These are phyloP conservation scores for Trichopria drosophilae DNA, from an alignment of 2,888 invertebrate species.

Conservation along the genomic window DNA sequence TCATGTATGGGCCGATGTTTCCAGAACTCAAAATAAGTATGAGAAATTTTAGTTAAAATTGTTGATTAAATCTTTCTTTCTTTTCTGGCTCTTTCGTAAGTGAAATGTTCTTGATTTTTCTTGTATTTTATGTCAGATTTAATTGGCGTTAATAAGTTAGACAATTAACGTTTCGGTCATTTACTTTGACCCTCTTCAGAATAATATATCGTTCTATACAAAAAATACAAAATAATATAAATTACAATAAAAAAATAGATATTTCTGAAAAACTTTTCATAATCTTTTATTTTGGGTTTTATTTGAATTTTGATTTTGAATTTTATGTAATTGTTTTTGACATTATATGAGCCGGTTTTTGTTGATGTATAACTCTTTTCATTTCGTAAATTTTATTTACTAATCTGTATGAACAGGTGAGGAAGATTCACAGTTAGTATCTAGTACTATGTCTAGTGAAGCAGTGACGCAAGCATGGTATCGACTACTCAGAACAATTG, in stretches of 20 bases:
- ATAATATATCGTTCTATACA: too few relatives aligned
- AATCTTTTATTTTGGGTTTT: too few relatives aligned
- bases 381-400: too few relatives aligned
- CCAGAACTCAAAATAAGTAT: constrained; percentile 79
- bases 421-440: constrained; percentile 81
- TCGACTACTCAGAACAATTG: constrained; percentile 88
- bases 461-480: constrained; percentile 96
- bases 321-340: neutral
- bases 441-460: constrained; percentile 82
- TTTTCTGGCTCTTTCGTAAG: neutral
- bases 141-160: too few relatives aligned
- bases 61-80: neutral
- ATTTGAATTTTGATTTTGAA: constrained; percentile 1
- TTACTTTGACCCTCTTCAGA: too few relatives aligned
- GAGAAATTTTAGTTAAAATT: constrained; percentile 36
- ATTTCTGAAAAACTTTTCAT: too few relatives aligned
- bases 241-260: too few relatives aligned
- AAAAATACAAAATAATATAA: too few relatives aligned
- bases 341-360: neutral
- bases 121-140: too few relatives aligned
- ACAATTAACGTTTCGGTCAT: too few relatives aligned
- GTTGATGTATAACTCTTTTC: neutral
- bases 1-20: constrained; percentile 87
- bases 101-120: too few relatives aligned
- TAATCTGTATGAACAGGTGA: constrained; percentile 68